Conservation (phyloP, 2,113 vertebrate species). For the Cathartes aura region DNA sequence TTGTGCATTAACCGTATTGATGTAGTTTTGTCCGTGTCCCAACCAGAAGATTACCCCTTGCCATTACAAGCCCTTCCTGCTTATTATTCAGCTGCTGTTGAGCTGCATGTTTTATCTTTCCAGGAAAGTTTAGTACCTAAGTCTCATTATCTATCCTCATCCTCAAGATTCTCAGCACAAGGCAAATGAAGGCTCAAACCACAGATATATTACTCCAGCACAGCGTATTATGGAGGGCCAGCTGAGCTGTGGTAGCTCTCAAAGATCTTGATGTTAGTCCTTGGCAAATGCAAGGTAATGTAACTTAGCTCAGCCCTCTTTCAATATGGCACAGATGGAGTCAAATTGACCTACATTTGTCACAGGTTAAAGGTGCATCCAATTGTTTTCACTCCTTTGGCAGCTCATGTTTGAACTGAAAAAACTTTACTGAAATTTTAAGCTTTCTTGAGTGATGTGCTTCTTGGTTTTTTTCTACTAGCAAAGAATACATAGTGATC, state of each 20-base stretch:
- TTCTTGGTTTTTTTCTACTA: neutral
- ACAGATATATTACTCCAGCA: neutral
- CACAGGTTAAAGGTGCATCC: neutral
- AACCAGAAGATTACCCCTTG: neutral
- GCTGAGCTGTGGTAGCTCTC: neutral
- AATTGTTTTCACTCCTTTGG: neutral
- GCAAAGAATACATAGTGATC: neutral
- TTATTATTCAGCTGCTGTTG: neutral
- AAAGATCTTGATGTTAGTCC: neutral
- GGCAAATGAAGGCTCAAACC: neutral
- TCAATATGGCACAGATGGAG: neutral
- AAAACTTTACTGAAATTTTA: neutral
- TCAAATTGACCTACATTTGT: neutral
- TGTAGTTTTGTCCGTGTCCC: neutral
- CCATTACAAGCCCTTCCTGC: neutral
- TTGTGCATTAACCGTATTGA: neutral
- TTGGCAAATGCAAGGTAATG: neutral
- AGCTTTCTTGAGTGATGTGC: neutral
- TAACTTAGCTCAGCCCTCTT: neutral
- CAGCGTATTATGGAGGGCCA: neutral
- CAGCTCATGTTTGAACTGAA: neutral
- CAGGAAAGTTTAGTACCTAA: neutral
- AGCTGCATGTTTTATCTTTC: neutral
- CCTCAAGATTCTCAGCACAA: neutral
- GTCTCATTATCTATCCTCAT: neutral